Conservation (phyloP, 2,113 vertebrate species). For the Cyprinodon variegatus region DNA sequence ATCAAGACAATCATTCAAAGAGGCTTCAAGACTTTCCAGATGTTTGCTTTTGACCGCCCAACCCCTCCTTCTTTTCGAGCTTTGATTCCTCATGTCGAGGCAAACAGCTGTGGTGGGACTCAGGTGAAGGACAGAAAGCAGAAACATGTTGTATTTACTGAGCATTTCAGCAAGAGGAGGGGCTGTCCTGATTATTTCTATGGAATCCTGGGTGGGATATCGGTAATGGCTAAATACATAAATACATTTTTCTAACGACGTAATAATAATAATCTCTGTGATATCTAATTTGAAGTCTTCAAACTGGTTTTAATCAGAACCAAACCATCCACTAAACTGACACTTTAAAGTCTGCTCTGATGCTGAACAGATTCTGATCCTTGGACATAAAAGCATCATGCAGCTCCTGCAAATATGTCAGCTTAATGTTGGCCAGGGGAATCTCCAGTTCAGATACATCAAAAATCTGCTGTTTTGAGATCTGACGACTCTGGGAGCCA, state of each 20-base stretch:
- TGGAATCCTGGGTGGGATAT: neutral
- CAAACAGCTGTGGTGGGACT: slow-evolving; percentile 48
- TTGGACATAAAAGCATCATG: no score
- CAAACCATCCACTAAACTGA: no score
- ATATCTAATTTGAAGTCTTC: neutral
- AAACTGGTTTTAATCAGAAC: no score
- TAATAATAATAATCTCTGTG: neutral
- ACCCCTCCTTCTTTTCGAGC: neutral
- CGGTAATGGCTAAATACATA: neutral
- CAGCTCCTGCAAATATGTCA: neutral
- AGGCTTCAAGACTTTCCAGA: slow-evolving; percentile 56
- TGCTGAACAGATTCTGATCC: no score
- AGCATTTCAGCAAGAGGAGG: neutral
- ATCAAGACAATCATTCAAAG: slow-evolving; percentile 51
- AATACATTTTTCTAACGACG: no score
- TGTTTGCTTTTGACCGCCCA: slow-evolving; percentile 45
- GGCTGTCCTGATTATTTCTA: no score
- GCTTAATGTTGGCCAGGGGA: no score
- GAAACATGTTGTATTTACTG: neutral
- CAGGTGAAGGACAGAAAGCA: slow-evolving; percentile 24
- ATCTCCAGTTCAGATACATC: neutral
- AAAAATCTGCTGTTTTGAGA: neutral
- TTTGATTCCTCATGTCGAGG: slow-evolving; percentile 47
- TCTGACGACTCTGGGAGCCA: neutral
- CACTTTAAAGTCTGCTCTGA: no score